phyloP scores from a whole-genome alignment of 2,797 vertebrate species.

The Ciconia nigra region DNA sequence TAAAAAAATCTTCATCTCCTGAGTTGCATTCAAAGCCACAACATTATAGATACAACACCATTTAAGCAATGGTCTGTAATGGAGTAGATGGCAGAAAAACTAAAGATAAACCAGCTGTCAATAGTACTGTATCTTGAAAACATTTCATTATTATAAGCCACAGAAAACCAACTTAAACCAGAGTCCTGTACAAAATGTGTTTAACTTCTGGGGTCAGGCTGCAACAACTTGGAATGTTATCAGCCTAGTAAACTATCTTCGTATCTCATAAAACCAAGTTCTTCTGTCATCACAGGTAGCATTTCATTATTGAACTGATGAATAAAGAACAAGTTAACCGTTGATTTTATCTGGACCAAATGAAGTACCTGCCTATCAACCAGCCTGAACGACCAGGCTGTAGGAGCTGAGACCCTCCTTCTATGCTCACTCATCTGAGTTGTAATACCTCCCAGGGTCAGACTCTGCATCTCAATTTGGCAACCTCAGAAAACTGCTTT shows the following conservation, averaged over 20 bases:
- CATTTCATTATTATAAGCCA: background rate
- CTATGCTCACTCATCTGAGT: background rate
- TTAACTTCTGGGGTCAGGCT: background rate
- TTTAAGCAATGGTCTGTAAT: background rate
- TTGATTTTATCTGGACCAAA: conserved; percentile 24
- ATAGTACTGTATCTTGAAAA: background rate
- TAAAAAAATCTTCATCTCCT: background rate
- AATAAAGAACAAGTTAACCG: background rate
- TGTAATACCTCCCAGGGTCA: conserved; percentile 55
- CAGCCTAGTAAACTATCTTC: background rate
- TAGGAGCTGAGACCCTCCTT: conserved; percentile 2
- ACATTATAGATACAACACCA: background rate
- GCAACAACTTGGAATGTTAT: background rate
- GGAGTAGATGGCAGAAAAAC: background rate
- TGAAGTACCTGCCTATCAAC: conserved; percentile 11
- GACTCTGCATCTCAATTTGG: conserved; percentile 57
- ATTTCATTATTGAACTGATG: background rate
- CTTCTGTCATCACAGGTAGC: background rate
- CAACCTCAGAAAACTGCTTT: conserved; percentile 59
- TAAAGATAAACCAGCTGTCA: background rate
- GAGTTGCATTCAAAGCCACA: background rate
- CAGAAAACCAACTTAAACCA: background rate
- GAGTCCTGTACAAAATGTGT: background rate
- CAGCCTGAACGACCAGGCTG: background rate
- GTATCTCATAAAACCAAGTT: background rate